Conservation (phyloP, 2,113 vertebrate genomes). For the Sinocyclocheilus anophthalmus region DNA sequence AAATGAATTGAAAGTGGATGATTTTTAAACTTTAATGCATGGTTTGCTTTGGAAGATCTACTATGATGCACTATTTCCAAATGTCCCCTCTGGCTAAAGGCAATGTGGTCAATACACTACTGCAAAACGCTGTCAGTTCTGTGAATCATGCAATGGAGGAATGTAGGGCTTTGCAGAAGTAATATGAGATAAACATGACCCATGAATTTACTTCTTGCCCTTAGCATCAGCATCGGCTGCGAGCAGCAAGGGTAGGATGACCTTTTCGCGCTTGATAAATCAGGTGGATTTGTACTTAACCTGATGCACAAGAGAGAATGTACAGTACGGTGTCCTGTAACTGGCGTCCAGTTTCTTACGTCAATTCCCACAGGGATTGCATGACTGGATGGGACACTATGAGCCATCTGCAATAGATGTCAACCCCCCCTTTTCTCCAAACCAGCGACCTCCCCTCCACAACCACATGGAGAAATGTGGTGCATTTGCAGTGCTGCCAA, state of each 20-base stretch:
- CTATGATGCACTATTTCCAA: background rate
- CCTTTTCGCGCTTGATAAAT: conserved; percentile 30
- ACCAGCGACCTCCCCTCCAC: background rate
- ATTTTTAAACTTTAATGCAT: conserved; percentile 40
- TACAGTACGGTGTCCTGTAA: background rate
- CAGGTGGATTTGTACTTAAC: background rate
- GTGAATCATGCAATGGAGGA: background rate
- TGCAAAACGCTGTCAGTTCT: conserved; percentile 3
- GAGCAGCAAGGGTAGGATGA: conserved; percentile 1
- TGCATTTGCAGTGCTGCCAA: conserved; percentile 26
- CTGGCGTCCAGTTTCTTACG: conserved; percentile 4
- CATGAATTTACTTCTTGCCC: background rate
- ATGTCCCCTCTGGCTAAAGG: conserved; percentile 5
- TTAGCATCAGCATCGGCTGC: conserved; percentile 5
- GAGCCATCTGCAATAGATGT: conserved; percentile 44
- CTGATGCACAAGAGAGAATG: background rate
- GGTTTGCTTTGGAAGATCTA: conserved; percentile 1
- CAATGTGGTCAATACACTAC: conserved; percentile 2
- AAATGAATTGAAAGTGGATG: conserved; percentile 24
- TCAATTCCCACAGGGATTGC: conserved; percentile 29
- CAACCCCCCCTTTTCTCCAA: background rate
- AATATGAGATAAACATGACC: conserved; percentile 19
- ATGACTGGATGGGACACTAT: conserved; percentile 26
- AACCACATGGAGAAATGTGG: conserved; percentile 11
- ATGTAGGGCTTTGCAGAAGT: background rate